Conservation (phyloP, 1,140 invertebrate genomes). For the Glomeris maerens region DNA sequence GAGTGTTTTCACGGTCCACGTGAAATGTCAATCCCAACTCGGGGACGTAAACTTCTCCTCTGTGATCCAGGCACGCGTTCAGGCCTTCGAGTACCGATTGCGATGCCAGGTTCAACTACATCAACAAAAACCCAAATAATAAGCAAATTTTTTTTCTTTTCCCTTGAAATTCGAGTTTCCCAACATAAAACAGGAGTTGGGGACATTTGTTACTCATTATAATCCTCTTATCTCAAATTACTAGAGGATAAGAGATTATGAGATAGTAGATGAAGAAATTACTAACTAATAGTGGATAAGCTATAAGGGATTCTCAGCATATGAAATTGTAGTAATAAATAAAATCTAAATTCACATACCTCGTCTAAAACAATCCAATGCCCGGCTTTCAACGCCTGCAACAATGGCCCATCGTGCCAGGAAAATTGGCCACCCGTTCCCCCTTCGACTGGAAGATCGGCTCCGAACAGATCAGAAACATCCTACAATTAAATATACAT, state of each 20-base stretch:
- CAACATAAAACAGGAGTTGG: no score
- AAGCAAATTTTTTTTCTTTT: no score
- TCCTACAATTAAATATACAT: constrained; percentile 43
- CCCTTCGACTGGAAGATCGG: constrained; percentile 89
- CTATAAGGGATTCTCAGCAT: no score
- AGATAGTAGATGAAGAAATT: no score
- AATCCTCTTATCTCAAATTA: no score
- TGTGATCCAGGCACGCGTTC: constrained; percentile 96
- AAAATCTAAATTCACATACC: no score
- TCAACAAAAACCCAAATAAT: no score
- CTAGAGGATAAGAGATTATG: no score
- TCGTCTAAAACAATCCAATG: constrained; percentile 98
- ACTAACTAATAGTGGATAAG: no score
- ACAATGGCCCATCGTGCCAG: constrained; percentile 90
- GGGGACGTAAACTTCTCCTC: constrained; percentile 89
- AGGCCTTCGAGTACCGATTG: constrained; percentile 96
- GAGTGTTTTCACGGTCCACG: constrained; percentile 41
- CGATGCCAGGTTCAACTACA: constrained; percentile 81
- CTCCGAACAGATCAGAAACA: constrained; percentile 92
- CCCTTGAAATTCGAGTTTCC: no score
- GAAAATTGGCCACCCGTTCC: constrained; percentile 65
- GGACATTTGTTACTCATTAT: no score
- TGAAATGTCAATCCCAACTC: constrained; percentile 77
- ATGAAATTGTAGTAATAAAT: no score
- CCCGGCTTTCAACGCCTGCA: constrained; percentile 78